Percentiles rank a stretch among this genome's conserved stretches.
Evolutionary conservation across 2,113 vertebrate species (phyloP).

Genomic region (Pterophyllum scalare): DNA sequence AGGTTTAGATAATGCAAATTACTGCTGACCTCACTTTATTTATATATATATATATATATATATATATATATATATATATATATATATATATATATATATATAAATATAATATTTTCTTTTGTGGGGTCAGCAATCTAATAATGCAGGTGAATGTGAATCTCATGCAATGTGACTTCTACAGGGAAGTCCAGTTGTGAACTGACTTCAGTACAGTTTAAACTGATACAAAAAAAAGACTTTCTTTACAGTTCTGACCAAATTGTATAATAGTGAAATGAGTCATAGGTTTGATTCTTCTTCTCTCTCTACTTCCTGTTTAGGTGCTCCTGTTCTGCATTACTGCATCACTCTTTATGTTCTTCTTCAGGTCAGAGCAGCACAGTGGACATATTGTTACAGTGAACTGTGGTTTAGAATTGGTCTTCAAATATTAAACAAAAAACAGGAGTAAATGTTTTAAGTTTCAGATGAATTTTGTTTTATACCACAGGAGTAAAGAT

Average conservation of each 20-base stretch:
- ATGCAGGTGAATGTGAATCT: neutral
- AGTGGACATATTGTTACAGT: neutral
- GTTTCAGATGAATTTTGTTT: constrained; percentile 14
- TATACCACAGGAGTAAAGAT: constrained; percentile 89
- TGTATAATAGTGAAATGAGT: neutral
- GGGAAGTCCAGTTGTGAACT: neutral
- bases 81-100: too few species aligned
- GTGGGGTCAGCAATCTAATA: neutral
- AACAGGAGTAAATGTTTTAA: neutral
- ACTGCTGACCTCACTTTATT: neutral
- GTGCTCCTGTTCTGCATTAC: constrained; percentile 84
- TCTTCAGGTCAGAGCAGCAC: constrained; percentile 79
- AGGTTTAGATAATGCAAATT: neutral
- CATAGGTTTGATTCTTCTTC: neutral
- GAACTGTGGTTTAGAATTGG: neutral
- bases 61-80: too few species aligned
- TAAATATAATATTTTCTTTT: too few species aligned
- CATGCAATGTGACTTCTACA: too few species aligned
- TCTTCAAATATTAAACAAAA: neutral
- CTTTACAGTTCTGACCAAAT: neutral
- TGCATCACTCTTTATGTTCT: constrained; percentile 82
- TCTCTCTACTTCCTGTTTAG: constrained; percentile 45
- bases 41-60: too few species aligned
- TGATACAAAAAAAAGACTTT: neutral
- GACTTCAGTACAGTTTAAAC: neutral